Percentiles rank a stretch among this genome's conserved stretches.
phyloP scores from a whole-genome alignment of 2,113 vertebrate genomes.

The Hylia prasina region DNA sequence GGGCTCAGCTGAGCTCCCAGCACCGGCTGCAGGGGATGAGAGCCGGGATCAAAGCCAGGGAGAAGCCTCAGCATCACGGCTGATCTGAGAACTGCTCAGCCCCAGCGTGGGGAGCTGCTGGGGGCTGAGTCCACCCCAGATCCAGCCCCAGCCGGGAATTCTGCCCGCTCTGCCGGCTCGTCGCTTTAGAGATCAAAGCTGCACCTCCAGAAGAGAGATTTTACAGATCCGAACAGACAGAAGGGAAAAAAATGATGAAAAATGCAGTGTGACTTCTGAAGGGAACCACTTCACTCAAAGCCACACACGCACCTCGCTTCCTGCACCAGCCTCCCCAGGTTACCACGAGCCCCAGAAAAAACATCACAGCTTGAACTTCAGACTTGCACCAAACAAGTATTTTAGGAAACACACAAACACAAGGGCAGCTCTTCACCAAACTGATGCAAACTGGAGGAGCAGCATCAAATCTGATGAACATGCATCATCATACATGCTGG shows the following conservation, averaged over 20 bases:
- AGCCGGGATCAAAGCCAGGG: not conserved
- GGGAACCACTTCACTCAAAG: constrained; percentile 16
- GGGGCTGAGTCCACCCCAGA: not conserved
- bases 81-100: not conserved
- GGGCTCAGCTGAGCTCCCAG: not conserved
- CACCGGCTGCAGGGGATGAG: not conserved
- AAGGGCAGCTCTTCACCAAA: not conserved
- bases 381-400: not conserved
- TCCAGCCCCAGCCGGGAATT: not conserved
- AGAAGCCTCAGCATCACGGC: not conserved
- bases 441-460: not conserved
- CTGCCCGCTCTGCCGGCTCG: not conserved
- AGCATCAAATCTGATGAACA: not conserved
- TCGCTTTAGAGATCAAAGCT: constrained; percentile 25
- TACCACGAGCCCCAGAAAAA: not conserved
- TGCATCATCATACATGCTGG: not conserved
- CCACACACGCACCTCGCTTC: not conserved
- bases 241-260: not conserved
- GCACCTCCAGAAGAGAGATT: not conserved
- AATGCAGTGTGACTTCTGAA: not conserved
- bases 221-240: not conserved
- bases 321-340: not conserved
- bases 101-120: not conserved
- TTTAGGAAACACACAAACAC: not conserved
- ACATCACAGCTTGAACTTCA: not conserved